Conservation (phyloP, 2,113 vertebrate species). For the Abramis brama region DNA sequence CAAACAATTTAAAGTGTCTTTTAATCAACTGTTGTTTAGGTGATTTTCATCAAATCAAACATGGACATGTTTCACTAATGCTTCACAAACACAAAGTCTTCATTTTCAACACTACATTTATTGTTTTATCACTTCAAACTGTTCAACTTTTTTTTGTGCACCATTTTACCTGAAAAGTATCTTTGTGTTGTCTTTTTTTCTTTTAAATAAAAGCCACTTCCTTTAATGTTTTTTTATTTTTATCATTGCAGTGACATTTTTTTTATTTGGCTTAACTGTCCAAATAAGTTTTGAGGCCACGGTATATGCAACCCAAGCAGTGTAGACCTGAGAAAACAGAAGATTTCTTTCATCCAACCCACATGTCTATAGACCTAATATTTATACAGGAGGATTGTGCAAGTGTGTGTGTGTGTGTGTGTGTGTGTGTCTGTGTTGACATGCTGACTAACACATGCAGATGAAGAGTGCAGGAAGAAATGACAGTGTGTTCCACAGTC, state of each 20-base stretch:
- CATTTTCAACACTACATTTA: too few relatives aligned
- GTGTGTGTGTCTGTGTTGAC: constrained; percentile 5
- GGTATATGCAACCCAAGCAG: not conserved
- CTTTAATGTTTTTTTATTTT: not conserved
- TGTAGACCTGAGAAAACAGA: constrained; percentile 18
- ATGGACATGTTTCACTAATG: too few relatives aligned
- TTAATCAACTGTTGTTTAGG: too few relatives aligned
- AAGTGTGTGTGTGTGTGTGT: not conserved
- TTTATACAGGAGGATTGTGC: constrained; percentile 20
- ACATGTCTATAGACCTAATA: constrained; percentile 3
- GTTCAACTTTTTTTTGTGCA: too few relatives aligned
- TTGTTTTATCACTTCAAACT: too few relatives aligned
- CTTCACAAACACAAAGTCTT: too few relatives aligned
- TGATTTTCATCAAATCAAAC: too few relatives aligned
- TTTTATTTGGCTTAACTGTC: not conserved
- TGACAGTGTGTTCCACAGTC: not conserved
- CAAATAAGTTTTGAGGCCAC: not conserved
- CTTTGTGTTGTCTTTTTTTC: not conserved
- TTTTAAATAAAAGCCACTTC: not conserved
- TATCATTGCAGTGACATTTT: not conserved
- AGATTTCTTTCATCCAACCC: not conserved
- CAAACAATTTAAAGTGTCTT: too few relatives aligned
- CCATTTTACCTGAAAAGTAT: too few relatives aligned
- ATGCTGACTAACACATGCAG: not conserved
- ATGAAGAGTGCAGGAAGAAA: not conserved